phyloP scores from a whole-genome alignment of 2,888 invertebrate species.

The Yponomeuta cagnagella region DNA sequence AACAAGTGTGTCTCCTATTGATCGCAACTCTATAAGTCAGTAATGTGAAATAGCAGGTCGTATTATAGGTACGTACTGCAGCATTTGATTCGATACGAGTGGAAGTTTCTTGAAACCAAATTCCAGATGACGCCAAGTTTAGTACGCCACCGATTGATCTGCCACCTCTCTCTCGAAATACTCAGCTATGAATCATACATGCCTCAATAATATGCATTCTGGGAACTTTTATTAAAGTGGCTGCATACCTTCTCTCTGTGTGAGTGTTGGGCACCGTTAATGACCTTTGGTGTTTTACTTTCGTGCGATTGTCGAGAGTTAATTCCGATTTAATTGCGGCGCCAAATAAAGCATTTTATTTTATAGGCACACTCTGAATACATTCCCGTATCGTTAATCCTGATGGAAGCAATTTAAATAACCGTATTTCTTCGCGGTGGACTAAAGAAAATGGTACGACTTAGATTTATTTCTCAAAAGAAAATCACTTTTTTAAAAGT shows the following conservation, averaged over 20 bases:
- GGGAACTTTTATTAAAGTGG: conserved; percentile 34
- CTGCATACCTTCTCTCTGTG: conserved; percentile 29
- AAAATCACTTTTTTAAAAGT: neutral
- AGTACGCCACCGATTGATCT: neutral
- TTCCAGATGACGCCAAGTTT: too few relatives aligned
- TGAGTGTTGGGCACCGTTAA: conserved; percentile 50
- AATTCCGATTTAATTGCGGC: conserved; percentile 42
- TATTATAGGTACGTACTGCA: too few relatives aligned
- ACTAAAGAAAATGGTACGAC: neutral
- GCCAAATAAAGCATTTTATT: conserved; percentile 20
- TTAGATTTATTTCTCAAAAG: too few relatives aligned
- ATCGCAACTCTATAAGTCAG: neutral
- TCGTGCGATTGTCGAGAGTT: conserved; percentile 44
- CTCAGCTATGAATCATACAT: conserved; percentile 14
- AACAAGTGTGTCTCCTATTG: neutral
- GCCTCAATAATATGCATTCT: conserved; percentile 36
- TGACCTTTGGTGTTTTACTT: conserved; percentile 46
- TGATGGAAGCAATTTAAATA: neutral
- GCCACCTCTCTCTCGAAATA: conserved; percentile 18
- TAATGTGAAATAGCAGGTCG: neutral
- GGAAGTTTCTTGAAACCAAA: too few relatives aligned
- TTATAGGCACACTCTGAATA: neutral
- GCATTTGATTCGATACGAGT: too few relatives aligned
- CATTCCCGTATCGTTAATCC: conserved; percentile 1
- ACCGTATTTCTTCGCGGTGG: neutral